A percentile compares a stretch with the other conserved stretches of the same genome.
Evolutionary conservation across 2,113 vertebrate genomes (phyloP).

Genomic region (Channa argus): DNA sequence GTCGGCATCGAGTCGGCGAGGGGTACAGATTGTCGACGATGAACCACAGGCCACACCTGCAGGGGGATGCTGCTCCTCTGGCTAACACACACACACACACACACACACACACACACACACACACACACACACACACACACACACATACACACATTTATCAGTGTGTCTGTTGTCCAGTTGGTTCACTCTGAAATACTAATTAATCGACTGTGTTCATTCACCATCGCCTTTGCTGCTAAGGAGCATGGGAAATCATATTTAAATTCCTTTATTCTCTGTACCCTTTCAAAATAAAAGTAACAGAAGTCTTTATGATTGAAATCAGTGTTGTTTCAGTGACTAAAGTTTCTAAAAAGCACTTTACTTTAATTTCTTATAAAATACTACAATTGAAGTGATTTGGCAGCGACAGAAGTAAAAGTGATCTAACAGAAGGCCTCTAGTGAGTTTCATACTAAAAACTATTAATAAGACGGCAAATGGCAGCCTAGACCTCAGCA

Average conservation of each 20-base stretch:
- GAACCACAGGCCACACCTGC: conserved; percentile 90
- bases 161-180: conserved; percentile 27
- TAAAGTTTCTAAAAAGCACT: conserved; percentile 16
- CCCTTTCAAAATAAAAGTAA: conserved; percentile 55
- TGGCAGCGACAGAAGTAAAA: not conserved
- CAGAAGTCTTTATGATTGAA: conserved; percentile 27
- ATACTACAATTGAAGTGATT: not conserved
- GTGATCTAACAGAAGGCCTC: too few relatives aligned
- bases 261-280: conserved; percentile 45
- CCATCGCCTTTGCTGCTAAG: conserved; percentile 52
- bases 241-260: conserved; percentile 65
- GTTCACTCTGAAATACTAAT: conserved; percentile 39
- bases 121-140: conserved; percentile 1
- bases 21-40: conserved; percentile 97
- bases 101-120: conserved; percentile 28
- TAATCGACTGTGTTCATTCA: conserved; percentile 35
- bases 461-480: conserved; percentile 1
- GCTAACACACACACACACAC: conserved; percentile 81
- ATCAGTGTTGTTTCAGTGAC: conserved; percentile 15
- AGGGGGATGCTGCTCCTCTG: conserved; percentile 94
- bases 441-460: conserved; percentile 12
- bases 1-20: conserved; percentile 86
- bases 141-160: conserved; percentile 46
- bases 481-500: conserved; percentile 2
- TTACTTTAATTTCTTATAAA: not conserved